A percentile compares a stretch with the other conserved stretches of the same genome.
These are phyloP conservation scores for Sinhomidia bicolor DNA, from an alignment of 2,888 invertebrate species.

Conservation along the genomic window DNA sequence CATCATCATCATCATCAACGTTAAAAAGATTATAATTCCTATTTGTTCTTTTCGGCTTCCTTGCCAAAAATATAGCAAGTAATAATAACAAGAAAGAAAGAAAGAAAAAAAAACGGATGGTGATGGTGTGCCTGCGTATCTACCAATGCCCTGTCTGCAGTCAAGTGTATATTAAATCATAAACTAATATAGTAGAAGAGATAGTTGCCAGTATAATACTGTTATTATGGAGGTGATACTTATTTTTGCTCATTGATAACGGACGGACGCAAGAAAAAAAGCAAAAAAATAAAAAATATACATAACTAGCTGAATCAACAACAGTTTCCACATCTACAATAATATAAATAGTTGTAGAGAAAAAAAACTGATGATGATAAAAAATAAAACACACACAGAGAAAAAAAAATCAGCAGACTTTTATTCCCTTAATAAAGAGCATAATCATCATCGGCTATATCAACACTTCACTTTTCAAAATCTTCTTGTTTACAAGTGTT, in stretches of 20 bases:
- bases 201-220: not conserved
- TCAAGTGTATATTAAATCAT: not conserved
- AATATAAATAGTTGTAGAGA: too few species aligned
- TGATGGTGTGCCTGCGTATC: not conserved
- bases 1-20: conserved; percentile 9
- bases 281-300: not conserved
- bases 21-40: not conserved
- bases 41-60: conserved; percentile 15
- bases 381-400: not conserved
- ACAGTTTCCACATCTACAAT: not conserved
- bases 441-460: conserved; percentile 4
- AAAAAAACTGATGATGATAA: not conserved
- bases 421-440: conserved; percentile 11
- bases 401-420: not conserved
- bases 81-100: not conserved
- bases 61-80: conserved; percentile 28
- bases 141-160: too few species aligned
- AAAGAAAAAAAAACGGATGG: not conserved
- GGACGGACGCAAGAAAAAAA: not conserved
- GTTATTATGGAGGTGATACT: not conserved
- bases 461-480: conserved; percentile 38
- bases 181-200: too few species aligned
- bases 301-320: too few species aligned
- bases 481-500: conserved; percentile 43
- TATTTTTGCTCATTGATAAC: not conserved